Base-by-base conservation (phyloP, 2,888 invertebrate genomes). In the Aricia artaxerxes region DNA sequence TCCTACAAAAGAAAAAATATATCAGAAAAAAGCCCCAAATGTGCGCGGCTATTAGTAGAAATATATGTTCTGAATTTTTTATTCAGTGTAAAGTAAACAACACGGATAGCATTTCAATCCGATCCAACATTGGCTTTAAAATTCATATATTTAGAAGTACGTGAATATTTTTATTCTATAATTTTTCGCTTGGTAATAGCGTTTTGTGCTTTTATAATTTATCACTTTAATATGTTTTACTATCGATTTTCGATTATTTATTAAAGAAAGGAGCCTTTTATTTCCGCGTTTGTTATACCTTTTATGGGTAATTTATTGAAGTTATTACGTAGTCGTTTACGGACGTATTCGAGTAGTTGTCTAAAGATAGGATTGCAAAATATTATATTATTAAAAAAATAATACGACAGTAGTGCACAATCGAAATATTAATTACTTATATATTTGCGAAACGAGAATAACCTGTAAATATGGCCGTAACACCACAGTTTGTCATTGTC, bases 1-100 rank as follows among this genome's bases (percentile, higher is more conserved):
- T 94, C 93, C 90, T 90, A 93, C 92, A 93, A 93, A 92, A 91
- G 91, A 90, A 91, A 91, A 89, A 88, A 90, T 90, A 92, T 89
- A 88, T 81, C 89, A 88, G 88, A 90, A 89, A 88, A 88, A 89
- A 88, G 85, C 87, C 86, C 87, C 87, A 85, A 90, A 91, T 88
- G 89, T 92, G 91, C 90, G 90, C 91, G 91, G 91, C 90, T 91
- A 92, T 91, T 90, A 90, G 89, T 90, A 90, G 87, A 89, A 90
- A 91, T 89, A 91, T 90, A 92, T 91, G 90, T 90, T 89, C 91
- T 90, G 90, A 88, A 89, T 88, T 89, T 92, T 93, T 91, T 89
- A 90, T 88, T 86, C 88, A 90, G 90, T 87, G 85, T 84, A 73
- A 78, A 87, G 84, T 84, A 82, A 83, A 84, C 83, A 87, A 87